Evolutionary conservation across 2,797 vertebrate species (phyloP).

Genomic region (Microctenopoma stevenorrisi): DNA sequence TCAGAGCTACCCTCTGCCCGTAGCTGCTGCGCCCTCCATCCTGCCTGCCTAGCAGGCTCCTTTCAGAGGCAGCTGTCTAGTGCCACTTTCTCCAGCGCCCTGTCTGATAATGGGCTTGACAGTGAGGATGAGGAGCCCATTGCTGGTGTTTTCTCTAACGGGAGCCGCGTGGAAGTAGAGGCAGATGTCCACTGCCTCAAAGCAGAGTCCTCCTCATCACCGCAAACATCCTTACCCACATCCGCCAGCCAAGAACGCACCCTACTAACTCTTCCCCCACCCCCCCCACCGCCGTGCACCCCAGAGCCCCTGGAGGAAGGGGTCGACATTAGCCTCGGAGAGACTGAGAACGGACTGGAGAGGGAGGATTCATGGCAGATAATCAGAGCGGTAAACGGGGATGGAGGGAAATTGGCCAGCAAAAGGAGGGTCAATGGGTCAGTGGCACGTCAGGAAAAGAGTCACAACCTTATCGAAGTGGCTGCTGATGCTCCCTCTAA

Average conservation of each 20-base stretch:
- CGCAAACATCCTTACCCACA: slow-evolving; percentile 27
- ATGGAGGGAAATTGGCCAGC: slow-evolving; percentile 65
- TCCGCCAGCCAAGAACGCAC: slow-evolving; percentile 52
- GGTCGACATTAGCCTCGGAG: slow-evolving; percentile 68
- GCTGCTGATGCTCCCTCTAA: slow-evolving; percentile 91
- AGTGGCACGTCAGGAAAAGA: slow-evolving; percentile 91
- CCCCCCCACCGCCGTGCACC: slow-evolving; percentile 74
- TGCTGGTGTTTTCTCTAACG: slow-evolving; percentile 94
- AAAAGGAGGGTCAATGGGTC: slow-evolving; percentile 92
- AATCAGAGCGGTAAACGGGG: slow-evolving; percentile 69
- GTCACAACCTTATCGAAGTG: slow-evolving; percentile 96
- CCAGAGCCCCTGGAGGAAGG: slow-evolving; percentile 86
- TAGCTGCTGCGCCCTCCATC: slow-evolving; percentile 92
- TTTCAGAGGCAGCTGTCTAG: slow-evolving; percentile 97
- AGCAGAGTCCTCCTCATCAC: slow-evolving; percentile 49
- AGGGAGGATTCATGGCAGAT: slow-evolving; percentile 72
- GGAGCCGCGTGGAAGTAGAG: slow-evolving; percentile 95
- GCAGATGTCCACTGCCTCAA: slow-evolving; percentile 93
- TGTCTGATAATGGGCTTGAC: slow-evolving; percentile 97
- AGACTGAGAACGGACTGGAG: slow-evolving; percentile 57
- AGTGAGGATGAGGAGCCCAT: slow-evolving; percentile 98
- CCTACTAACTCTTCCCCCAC: slow-evolving; percentile 65
- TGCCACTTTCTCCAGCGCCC: slow-evolving; percentile 96
- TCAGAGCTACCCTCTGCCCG: slow-evolving; percentile 72
- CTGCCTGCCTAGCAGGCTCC: slow-evolving; percentile 84